A percentile compares a stretch with the other conserved stretches of the same genome.
phyloP scores from a whole-genome alignment of 2,797 vertebrate genomes.

The Gorsachius magnificus region DNA sequence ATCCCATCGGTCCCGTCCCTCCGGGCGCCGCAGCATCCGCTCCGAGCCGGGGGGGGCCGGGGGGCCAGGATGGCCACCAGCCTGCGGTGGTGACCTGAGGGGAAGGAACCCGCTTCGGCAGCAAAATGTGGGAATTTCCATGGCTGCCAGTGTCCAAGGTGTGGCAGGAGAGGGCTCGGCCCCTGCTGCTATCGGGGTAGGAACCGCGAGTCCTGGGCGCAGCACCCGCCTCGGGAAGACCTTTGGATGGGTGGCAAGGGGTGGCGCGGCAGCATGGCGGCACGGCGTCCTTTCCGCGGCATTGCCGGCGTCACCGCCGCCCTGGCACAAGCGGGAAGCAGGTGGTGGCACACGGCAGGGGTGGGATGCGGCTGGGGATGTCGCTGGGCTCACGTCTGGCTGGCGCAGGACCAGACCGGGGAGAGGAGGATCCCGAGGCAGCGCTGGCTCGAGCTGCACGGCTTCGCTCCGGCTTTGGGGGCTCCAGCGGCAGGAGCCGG shows the following conservation, averaged over 20 bases:
- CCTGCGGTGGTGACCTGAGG: too few relatives aligned
- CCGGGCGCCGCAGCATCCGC: background rate
- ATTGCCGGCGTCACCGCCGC: background rate
- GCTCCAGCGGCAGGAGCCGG: fast-evolving
- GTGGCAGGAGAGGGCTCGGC: background rate
- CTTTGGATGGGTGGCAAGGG: background rate
- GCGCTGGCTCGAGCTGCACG: fast-evolving
- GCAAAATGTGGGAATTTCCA: background rate
- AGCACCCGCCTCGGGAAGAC: background rate
- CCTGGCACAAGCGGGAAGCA: background rate
- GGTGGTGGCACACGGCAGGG: background rate
- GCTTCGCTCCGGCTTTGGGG: background rate
- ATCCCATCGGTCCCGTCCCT: background rate
- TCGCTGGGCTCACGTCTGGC: background rate
- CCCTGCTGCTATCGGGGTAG: fast-evolving
- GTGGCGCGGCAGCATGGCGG: too few relatives aligned
- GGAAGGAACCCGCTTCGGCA: background rate
- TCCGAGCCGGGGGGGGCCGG: too few relatives aligned
- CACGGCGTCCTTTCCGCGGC: background rate
- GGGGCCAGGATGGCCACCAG: background rate
- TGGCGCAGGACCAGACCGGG: fast-evolving
- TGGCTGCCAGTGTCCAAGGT: background rate
- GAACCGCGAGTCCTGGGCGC: fast-evolving
- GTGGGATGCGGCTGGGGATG: background rate
- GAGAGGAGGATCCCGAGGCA: background rate